These are phyloP conservation scores for Guaruba guarouba DNA, from an alignment of 2,113 vertebrate species.

Conservation along the genomic window DNA sequence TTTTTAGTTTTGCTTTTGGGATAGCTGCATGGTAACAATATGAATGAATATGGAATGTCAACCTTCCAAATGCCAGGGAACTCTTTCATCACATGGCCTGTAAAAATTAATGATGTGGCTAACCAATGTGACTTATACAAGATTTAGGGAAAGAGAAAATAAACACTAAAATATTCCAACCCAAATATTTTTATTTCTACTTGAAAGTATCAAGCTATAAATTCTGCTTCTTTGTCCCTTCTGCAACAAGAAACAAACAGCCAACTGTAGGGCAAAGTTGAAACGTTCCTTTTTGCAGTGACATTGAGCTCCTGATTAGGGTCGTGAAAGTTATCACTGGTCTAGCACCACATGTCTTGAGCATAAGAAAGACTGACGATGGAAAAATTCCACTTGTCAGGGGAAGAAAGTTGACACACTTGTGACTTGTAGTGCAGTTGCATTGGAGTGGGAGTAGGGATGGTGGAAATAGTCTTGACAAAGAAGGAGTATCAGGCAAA, in stretches of 20 bases:
- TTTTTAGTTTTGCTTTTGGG: not conserved
- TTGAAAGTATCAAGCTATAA: not conserved
- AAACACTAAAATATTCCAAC: not conserved
- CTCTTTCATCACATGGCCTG: not conserved
- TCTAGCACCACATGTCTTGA: not conserved
- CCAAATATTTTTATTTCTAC: not conserved
- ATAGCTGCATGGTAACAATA: not conserved
- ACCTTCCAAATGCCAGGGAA: not conserved
- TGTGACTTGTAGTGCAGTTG: not conserved
- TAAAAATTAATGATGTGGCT: not conserved
- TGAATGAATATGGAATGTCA: not conserved
- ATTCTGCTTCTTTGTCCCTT: not conserved
- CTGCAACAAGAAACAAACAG: not conserved
- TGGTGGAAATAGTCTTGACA: constrained; percentile 46
- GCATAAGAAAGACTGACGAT: not conserved
- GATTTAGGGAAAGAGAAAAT: not conserved
- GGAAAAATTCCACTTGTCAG: not conserved
- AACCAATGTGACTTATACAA: not conserved
- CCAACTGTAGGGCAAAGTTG: not conserved
- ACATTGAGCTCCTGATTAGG: not conserved
- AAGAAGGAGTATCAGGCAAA: constrained; percentile 42
- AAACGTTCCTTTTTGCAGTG: not conserved
- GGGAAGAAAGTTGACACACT: not conserved
- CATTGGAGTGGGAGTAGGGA: not conserved
- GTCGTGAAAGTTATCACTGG: not conserved